Evolutionary conservation across 2,113 vertebrate species (phyloP), one percentile per base, ranked within the genome.

Genomic region (Scomber colias): DNA sequence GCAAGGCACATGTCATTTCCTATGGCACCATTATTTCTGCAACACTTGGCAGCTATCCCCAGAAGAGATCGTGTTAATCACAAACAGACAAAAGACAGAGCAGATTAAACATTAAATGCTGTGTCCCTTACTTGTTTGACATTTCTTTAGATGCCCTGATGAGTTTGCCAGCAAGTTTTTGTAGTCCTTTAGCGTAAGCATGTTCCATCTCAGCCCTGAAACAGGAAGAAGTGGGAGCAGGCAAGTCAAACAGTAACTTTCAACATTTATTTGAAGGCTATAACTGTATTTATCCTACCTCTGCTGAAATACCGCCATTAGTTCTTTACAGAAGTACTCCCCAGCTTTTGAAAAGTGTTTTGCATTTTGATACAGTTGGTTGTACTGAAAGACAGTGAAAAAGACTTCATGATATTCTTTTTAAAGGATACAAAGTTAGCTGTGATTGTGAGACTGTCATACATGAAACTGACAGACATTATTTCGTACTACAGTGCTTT

Each of bases 271-370:
- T 45, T 61, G 17, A 82, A 35, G 19, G 44, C 19, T 13, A 2
- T 4, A 24, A 1, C 27, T n/a, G 4, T 8, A 24, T 2, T 54
- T 14, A 64, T 13, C 48, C 24, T 92, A 97, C 96, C 97, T 96
- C 92, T 97, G 96, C 70, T 97, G 96, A 86, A 97, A 96, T 67
- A 97, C 83, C 0, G 92, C 86, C 88, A 96, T 90, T 53, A 98
- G 92, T 68, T 97, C 96, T 92, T 96, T 97, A 90, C 96, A 97
- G 94, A 96, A 96, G 84, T 90, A 82, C 74, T 97, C 96, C 77
- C 96, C 96, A 82, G 94, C 93, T 94, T 97, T 97, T 55, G 96
- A 96, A 92, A 95, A 94, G 35, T 79, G 92, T 88, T 97, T 98
- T 11, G 95, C 93, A 71, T 96, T 95, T 89, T 96, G 95, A 87